Conservation (phyloP, 2,113 vertebrate genomes). For the Stigmatopora argus region DNA sequence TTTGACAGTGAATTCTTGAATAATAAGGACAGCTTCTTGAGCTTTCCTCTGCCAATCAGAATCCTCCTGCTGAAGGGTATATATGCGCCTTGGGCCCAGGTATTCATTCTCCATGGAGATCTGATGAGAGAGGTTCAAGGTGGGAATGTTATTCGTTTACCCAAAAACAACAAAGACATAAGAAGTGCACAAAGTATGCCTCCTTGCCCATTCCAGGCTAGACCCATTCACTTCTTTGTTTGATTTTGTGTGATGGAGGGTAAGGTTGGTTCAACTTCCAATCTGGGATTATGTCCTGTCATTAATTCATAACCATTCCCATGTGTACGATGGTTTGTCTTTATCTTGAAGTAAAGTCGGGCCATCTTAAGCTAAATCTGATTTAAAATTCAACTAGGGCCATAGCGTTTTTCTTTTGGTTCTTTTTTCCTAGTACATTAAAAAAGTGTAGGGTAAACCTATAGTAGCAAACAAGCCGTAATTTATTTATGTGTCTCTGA, state of each 20-base stretch:
- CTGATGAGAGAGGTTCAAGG: slow-evolving; percentile 55
- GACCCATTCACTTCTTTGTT: too few relatives aligned
- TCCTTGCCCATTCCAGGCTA: too few relatives aligned
- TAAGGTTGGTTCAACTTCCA: too few relatives aligned
- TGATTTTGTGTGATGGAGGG: too few relatives aligned
- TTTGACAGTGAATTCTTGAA: slow-evolving; percentile 96
- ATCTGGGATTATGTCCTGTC: too few relatives aligned
- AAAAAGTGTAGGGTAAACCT: slow-evolving; percentile 20
- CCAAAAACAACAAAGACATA: neutral
- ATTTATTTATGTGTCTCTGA: slow-evolving; percentile 56
- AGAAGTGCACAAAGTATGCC: neutral
- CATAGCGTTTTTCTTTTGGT: neutral
- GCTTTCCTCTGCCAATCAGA: slow-evolving; percentile 94
- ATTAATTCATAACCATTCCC: too few relatives aligned
- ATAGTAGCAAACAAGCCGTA: slow-evolving; percentile 34
- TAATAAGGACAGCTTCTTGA: slow-evolving; percentile 89
- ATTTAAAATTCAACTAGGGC: slow-evolving; percentile 19
- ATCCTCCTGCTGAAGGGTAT: slow-evolving; percentile 90
- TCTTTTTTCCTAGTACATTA: neutral
- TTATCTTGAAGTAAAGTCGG: too few relatives aligned
- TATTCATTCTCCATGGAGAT: slow-evolving; percentile 96
- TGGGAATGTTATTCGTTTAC: neutral
- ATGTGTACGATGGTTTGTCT: too few relatives aligned
- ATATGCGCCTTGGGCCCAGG: slow-evolving; percentile 89
- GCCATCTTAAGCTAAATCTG: too few relatives aligned